phyloP scores from a whole-genome alignment of 2,888 invertebrate species.

The Taenaris catops region DNA sequence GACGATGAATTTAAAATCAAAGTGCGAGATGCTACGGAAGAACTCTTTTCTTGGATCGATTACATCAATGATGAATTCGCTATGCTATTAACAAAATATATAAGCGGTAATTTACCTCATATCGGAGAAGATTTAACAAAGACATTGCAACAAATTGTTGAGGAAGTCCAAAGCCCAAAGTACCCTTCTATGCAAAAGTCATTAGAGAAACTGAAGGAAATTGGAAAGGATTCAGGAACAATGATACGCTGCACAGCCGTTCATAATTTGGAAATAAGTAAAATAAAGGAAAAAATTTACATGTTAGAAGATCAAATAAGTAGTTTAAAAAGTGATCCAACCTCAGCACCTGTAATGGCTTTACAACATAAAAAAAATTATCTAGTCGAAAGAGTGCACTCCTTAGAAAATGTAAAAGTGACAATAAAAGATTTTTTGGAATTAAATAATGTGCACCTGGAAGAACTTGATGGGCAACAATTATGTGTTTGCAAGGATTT shows the following conservation, averaged over 20 bases:
- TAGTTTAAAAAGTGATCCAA: slow-evolving; percentile 42
- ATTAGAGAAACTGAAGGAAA: slow-evolving; percentile 43
- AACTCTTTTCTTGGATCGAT: slow-evolving; percentile 58
- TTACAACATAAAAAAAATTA: slow-evolving; percentile 52
- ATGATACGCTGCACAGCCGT: slow-evolving; percentile 48
- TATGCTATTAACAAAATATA: slow-evolving; percentile 43
- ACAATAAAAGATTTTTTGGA: slow-evolving; percentile 43
- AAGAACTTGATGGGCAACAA: slow-evolving; percentile 37
- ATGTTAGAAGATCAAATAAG: slow-evolving; percentile 50
- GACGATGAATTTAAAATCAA: slow-evolving; percentile 45
- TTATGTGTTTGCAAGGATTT: slow-evolving; percentile 57
- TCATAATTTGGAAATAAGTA: slow-evolving; percentile 55
- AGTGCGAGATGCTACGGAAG: slow-evolving; percentile 37
- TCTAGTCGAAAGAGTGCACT: slow-evolving; percentile 44
- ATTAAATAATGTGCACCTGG: slow-evolving; percentile 31
- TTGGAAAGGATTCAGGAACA: slow-evolving; percentile 43
- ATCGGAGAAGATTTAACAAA: slow-evolving; percentile 47
- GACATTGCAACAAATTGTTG: slow-evolving; percentile 56
- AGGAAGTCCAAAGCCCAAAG: slow-evolving; percentile 39
- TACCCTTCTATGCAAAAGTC: slow-evolving; percentile 36
- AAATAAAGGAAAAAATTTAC: slow-evolving; percentile 51
- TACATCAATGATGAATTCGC: slow-evolving; percentile 54
- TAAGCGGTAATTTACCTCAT: slow-evolving; percentile 42
- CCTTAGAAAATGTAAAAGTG: slow-evolving; percentile 51
- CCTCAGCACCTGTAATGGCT: slow-evolving; percentile 51